Evolutionary conservation across 2,888 invertebrate species (phyloP), one percentile per base, ranked within the genome.

Genomic region (Caenorhabditis wallacei): DNA sequence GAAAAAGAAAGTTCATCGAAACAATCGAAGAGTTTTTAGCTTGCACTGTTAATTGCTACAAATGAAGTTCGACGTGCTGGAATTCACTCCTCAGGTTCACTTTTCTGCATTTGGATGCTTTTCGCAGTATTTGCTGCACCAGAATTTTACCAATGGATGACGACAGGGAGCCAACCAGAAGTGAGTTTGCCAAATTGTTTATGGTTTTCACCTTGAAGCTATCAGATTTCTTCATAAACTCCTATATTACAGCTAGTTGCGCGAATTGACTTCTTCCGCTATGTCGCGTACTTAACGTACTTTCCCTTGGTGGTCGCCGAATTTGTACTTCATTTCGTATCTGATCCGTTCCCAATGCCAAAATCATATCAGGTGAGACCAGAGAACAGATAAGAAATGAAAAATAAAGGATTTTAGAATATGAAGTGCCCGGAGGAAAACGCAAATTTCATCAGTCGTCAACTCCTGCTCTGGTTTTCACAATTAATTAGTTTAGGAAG

Each of bases 101-200:
- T 96, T 78, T 97, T 97, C 93, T 93, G 96, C 87, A 97, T 97
- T 93, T 98, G 97, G 97, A 93, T 97, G 43, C 91, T 96, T 0
- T 92, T 96, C 72, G 93, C 94, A 0, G 43, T 97, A 37, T 95
- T 95, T 57, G 95, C 96, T 1, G 93, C 95, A 18, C 90, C 90
- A n/a, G 91, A 91, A 54, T 91, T 92, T 84, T 89, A 88, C 74
- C 84, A 85, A 18, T 90, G 89, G 90, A 83, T 90, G 66, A 79
- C 68, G 1, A 83, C 87, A 26, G 90, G 89, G 37, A 88, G 88
- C 24, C 82, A 88, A 75, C 86, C 88, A 35, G 80, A 83, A 57
- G 90, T 90, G 30, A 40, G 75, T 79, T 46, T 66, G 35, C 2
- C 40, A 56, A 53, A 64, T 70, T 51, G 22, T 66, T 61, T 53